Conservation (phyloP, 2,888 invertebrate species). For the Orchestes rusci region DNA sequence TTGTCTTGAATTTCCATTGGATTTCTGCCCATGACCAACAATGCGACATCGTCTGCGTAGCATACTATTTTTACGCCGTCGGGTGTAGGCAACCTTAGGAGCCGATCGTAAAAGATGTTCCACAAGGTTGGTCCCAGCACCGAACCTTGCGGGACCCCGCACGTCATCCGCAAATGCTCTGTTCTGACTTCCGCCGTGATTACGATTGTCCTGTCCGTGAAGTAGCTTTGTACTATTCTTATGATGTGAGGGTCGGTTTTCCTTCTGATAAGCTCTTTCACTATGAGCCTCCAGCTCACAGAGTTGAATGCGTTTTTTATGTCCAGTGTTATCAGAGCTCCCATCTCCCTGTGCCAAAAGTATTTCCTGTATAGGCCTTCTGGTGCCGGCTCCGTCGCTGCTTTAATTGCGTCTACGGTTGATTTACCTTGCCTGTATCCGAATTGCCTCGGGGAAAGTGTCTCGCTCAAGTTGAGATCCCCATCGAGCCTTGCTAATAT, state of each 20-base stretch:
- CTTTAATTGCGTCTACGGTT: not conserved
- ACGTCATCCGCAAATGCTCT: no score
- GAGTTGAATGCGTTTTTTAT: not conserved
- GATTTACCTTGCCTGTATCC: not conserved
- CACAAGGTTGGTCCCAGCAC: no score
- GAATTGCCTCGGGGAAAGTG: not conserved
- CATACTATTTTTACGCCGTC: no score
- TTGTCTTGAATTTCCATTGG: no score
- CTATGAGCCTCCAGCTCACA: not conserved
- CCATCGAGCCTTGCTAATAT: no score
- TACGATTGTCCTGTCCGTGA: slow-evolving; percentile 12
- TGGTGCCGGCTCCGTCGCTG: not conserved
- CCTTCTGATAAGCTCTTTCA: not conserved
- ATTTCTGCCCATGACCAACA: no score
- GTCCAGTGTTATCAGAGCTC: not conserved
- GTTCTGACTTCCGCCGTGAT: slow-evolving; percentile 6
- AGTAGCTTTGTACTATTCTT: slow-evolving; percentile 11
- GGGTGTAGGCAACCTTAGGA: no score
- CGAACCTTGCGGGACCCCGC: no score
- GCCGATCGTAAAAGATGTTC: no score
- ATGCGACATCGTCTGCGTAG: no score
- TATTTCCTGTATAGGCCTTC: not conserved
- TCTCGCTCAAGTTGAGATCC: no score
- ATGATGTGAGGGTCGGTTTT: slow-evolving; percentile 3
- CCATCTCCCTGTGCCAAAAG: not conserved